These are phyloP conservation scores for Thunnus albacares DNA, from an alignment of 2,797 vertebrate species.

Conservation along the genomic window DNA sequence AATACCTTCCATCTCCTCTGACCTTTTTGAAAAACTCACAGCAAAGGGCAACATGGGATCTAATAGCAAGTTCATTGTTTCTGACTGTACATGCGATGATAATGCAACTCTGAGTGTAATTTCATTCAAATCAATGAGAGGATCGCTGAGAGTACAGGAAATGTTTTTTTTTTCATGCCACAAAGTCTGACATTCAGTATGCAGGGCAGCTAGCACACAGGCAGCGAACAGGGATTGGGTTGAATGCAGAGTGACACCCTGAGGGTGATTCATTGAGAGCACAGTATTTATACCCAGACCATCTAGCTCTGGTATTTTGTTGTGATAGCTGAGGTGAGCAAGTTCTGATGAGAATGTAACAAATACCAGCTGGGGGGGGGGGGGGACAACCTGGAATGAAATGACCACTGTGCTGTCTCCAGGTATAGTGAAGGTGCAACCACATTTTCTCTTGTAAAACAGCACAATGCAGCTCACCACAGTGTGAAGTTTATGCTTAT, in stretches of 20 bases:
- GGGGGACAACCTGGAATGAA: conserved; percentile 19
- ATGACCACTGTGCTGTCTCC: conserved; percentile 3
- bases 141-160: conserved; percentile 38
- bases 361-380: conserved; percentile 36
- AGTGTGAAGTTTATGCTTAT: background rate
- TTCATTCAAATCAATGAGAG: conserved; percentile 24
- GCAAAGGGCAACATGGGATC: conserved; percentile 44
- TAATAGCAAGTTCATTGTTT: conserved; percentile 42
- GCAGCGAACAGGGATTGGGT: conserved; percentile 37
- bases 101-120: background rate
- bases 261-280: conserved; percentile 65
- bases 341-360: conserved; percentile 44
- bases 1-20: conserved; percentile 67
- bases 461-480: background rate
- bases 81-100: conserved; percentile 31
- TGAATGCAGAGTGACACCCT: conserved; percentile 78
- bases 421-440: conserved; percentile 1
- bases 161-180: conserved; percentile 46
- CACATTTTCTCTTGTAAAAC: background rate
- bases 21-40: conserved; percentile 57
- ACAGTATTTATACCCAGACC: conserved; percentile 57
- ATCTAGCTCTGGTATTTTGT: conserved; percentile 55
- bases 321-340: conserved; percentile 47
- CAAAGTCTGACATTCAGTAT: conserved; percentile 70
- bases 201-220: conserved; percentile 64